phyloP scores from a whole-genome alignment of 2,797 vertebrate species.

The Anguilla marmorata region DNA sequence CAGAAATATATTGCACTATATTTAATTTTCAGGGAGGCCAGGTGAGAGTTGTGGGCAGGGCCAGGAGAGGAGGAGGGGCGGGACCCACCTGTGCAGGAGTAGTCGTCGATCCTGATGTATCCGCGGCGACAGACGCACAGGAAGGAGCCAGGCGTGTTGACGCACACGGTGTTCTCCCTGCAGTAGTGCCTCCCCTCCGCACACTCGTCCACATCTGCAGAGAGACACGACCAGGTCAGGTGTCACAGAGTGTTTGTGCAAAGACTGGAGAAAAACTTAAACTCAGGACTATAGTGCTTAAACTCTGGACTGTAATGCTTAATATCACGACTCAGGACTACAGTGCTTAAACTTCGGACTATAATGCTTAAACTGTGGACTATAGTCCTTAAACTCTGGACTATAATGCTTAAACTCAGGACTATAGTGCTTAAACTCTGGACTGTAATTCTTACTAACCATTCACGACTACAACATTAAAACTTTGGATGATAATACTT shows the following conservation, averaged over 20 bases:
- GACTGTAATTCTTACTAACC: not conserved
- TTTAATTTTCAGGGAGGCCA: constrained; percentile 5
- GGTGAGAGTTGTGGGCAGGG: constrained; percentile 41
- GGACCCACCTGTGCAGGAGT: constrained; percentile 89
- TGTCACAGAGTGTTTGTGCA: not conserved
- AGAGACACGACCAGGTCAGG: constrained; percentile 33
- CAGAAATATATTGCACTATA: no score
- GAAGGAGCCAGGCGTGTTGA: constrained; percentile 90
- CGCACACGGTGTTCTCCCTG: constrained; percentile 89
- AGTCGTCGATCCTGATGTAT: constrained; percentile 93
- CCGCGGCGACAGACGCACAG: constrained; percentile 93
- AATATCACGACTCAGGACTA: not conserved
- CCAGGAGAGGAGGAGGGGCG: constrained; percentile 28
- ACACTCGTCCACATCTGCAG: constrained; percentile 88
- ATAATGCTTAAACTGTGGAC: not conserved
- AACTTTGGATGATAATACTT: not conserved
- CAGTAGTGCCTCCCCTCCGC: constrained; percentile 93
- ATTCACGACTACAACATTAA: not conserved
- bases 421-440: not conserved
- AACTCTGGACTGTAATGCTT: not conserved
- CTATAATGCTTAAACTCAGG: not conserved
- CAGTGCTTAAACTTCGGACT: not conserved
- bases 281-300: not conserved
- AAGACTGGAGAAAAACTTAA: no score
- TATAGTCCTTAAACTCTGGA: not conserved